These are phyloP conservation scores for Drosophila mayri DNA, from an alignment of 1,140 invertebrate species.

Conservation along the genomic window DNA sequence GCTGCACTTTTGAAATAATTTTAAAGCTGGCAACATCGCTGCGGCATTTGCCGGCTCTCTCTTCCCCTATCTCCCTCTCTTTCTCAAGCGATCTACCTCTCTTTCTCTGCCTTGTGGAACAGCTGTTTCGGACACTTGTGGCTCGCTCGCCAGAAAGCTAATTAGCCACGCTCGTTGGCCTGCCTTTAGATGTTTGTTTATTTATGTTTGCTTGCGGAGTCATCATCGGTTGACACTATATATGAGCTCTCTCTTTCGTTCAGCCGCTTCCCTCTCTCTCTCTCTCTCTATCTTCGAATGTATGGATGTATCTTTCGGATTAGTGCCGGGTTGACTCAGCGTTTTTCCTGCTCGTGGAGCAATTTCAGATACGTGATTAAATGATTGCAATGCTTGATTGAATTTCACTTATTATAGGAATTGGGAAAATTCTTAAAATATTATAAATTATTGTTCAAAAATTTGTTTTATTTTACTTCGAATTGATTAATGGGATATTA, in stretches of 20 bases:
- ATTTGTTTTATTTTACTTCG: not conserved
- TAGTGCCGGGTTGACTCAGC: conserved; percentile 53
- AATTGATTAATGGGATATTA: not conserved
- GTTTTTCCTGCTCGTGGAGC: conserved; percentile 19
- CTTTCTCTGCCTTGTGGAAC: conserved; percentile 18
- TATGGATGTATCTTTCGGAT: conserved; percentile 15
- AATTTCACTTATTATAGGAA: not conserved
- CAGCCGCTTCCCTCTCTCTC: conserved; percentile 23
- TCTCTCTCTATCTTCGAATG: not conserved
- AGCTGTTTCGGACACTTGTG: conserved; percentile 59
- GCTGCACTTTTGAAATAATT: conserved; percentile 72
- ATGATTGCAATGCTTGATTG: not conserved
- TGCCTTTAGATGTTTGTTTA: conserved; percentile 54
- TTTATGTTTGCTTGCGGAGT: conserved; percentile 48
- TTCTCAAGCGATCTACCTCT: not conserved
- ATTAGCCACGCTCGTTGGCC: conserved; percentile 58
- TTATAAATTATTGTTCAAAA: not conserved
- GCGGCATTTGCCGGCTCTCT: conserved; percentile 41
- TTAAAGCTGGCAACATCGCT: conserved; percentile 36
- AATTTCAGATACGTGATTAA: not conserved
- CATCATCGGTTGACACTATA: conserved; percentile 45
- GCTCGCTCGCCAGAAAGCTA: conserved; percentile 48
- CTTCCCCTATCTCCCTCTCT: conserved; percentile 2
- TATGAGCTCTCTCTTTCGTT: conserved; percentile 7
- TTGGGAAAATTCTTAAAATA: not conserved